Conservation (phyloP, 53 echinoderm and acorn worm genomes). For the Mesocentrotus franciscanus region DNA sequence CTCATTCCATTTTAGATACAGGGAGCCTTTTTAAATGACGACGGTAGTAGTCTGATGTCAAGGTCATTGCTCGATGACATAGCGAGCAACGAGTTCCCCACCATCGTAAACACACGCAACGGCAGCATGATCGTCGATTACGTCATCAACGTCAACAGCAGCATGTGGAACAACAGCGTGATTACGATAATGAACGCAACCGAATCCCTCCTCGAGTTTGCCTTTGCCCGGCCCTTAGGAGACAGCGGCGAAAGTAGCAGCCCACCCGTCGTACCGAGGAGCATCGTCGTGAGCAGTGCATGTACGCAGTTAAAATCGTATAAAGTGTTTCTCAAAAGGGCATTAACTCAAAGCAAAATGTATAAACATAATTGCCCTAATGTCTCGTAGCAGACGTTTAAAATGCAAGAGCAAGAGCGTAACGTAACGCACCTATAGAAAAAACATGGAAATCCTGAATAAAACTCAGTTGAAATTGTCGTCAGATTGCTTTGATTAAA, state of each 20-base stretch:
- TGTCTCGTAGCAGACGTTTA: too few species aligned
- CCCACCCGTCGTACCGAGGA: neutral
- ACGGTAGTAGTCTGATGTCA: neutral
- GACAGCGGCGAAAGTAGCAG: neutral
- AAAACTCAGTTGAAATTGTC: too few species aligned
- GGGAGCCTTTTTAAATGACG: neutral
- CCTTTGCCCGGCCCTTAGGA: neutral
- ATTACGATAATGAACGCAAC: neutral
- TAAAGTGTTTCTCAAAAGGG: too few species aligned
- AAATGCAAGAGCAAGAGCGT: too few species aligned
- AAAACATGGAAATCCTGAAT: too few species aligned
- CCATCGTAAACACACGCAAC: slow-evolving; percentile 48
- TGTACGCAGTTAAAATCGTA: neutral
- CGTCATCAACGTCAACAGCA: slow-evolving; percentile 32
- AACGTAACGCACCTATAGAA: too few species aligned
- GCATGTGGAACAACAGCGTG: slow-evolving; percentile 1
- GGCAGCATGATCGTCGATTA: slow-evolving; percentile 54
- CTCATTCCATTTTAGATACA: slow-evolving; percentile 2
- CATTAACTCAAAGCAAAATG: too few species aligned
- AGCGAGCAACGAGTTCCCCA: neutral
- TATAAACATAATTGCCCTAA: too few species aligned
- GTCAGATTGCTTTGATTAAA: too few species aligned
- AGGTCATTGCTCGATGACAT: neutral
- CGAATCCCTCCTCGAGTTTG: neutral
- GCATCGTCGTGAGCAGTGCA: slow-evolving; percentile 54